Evolutionary conservation across 2,888 invertebrate genomes (phyloP).

Genomic region (Synergus laeviventris): DNA sequence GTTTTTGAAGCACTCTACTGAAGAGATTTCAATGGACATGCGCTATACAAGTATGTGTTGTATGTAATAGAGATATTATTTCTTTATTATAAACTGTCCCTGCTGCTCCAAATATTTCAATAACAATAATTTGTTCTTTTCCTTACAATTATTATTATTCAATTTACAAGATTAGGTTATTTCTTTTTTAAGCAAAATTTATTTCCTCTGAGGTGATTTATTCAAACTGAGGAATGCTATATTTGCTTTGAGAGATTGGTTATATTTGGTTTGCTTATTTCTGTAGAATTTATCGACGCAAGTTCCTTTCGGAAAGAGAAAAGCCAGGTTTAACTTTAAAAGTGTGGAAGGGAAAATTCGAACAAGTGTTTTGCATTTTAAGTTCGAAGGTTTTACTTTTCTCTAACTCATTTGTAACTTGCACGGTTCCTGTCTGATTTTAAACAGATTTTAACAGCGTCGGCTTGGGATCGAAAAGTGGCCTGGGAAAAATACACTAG

Average conservation of each 20-base stretch:
- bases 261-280: slow-evolving; percentile 40
- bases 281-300: slow-evolving; percentile 37
- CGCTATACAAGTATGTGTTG: neutral
- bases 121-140: neutral
- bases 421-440: neutral
- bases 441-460: neutral
- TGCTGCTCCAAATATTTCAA: slow-evolving; percentile 2
- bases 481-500: no score
- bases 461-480: no score
- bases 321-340: slow-evolving; percentile 37
- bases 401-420: neutral
- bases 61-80: neutral
- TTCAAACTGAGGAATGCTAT: slow-evolving; percentile 35
- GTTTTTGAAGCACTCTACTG: no score
- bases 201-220: slow-evolving; percentile 36
- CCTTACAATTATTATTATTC: neutral
- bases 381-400: neutral
- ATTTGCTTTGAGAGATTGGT: slow-evolving; percentile 40
- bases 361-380: slow-evolving; percentile 1
- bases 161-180: slow-evolving; percentile 30
- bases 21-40: no score
- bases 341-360: slow-evolving; percentile 22
- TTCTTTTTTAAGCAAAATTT: slow-evolving; percentile 33
- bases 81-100: neutral
- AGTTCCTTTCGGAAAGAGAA: slow-evolving; percentile 37